Percentiles rank a stretch among this genome's conserved stretches.
Evolutionary conservation across 2,888 invertebrate species (phyloP).

Genomic region (Graphium colonna): DNA sequence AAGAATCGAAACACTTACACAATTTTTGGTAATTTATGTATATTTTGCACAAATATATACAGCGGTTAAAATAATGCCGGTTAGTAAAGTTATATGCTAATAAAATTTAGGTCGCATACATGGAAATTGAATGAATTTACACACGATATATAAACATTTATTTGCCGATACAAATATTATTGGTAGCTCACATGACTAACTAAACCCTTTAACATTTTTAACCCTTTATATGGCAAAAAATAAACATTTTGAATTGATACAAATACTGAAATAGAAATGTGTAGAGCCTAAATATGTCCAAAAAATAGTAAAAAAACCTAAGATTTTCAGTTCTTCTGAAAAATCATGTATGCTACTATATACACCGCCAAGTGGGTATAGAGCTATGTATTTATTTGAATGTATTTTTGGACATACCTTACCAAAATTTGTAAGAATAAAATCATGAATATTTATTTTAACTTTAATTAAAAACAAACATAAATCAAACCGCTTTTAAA

Average conservation of each 20-base stretch:
- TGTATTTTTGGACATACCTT: constrained; percentile 23
- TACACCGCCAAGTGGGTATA: constrained; percentile 22
- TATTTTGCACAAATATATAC: too few relatives aligned
- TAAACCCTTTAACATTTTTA: too few relatives aligned
- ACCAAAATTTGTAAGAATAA: constrained; percentile 12
- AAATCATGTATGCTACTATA: constrained; percentile 23
- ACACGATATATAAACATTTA: too few relatives aligned
- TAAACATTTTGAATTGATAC: constrained; percentile 19
- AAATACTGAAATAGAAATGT: constrained; percentile 20
- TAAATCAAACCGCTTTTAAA: constrained; percentile 1
- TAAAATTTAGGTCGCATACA: too few relatives aligned
- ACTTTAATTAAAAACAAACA: constrained; percentile 24
- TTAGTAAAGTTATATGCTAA: too few relatives aligned
- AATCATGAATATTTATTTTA: constrained; percentile 18
- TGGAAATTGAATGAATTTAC: too few relatives aligned
- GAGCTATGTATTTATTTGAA: constrained; percentile 21
- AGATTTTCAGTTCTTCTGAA: constrained; percentile 25
- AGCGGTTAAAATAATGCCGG: too few relatives aligned
- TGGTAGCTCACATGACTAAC: too few relatives aligned
- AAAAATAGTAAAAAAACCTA: constrained; percentile 24
- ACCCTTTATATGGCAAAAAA: constrained; percentile 15
- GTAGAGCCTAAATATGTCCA: constrained; percentile 3
- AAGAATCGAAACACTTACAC: too few relatives aligned
- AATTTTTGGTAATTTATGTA: too few relatives aligned
- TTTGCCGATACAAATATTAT: too few relatives aligned